A percentile compares a stretch with the other conserved stretches of the same genome.
Evolutionary conservation across 2,113 vertebrate species (phyloP).

Genomic region (Odobenus rosmarus): DNA sequence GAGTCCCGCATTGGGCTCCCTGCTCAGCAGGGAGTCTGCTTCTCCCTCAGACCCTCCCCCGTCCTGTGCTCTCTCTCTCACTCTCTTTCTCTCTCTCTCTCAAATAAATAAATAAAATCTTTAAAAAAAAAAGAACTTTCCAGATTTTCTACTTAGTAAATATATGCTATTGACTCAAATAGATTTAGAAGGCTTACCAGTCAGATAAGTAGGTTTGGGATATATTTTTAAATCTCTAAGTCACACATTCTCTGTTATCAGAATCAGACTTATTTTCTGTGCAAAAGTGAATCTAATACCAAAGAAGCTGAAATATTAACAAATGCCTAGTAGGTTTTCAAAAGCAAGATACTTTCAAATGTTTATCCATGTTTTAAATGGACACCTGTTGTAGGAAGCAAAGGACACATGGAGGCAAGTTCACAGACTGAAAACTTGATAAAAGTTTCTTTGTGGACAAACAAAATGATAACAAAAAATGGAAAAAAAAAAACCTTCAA

Average conservation of each 20-base stretch:
- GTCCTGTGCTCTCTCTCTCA: too few species aligned
- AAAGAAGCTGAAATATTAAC: conserved; percentile 8
- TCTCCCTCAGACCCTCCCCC: too few species aligned
- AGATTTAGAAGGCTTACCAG: background rate
- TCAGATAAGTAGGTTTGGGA: background rate
- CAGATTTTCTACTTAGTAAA: background rate
- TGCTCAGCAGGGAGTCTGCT: too few species aligned
- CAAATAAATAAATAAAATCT: too few species aligned
- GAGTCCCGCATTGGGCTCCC: too few species aligned
- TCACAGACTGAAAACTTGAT: background rate
- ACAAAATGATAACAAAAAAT: background rate
- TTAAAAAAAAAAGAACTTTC: background rate
- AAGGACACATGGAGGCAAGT: background rate
- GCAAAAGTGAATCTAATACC: background rate
- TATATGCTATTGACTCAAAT: background rate
- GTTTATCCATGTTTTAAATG: conserved; percentile 32
- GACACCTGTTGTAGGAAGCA: background rate
- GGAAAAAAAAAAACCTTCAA: background rate
- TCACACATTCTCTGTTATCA: background rate
- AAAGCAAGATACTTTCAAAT: conserved; percentile 16
- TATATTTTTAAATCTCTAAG: conserved; percentile 15
- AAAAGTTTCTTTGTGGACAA: background rate
- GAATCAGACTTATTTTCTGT: background rate
- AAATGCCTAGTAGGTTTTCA: background rate
- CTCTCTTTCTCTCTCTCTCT: too few species aligned